phyloP scores from a whole-genome alignment of 1,140 invertebrate species.

The Muscidifurax raptorellus region DNA sequence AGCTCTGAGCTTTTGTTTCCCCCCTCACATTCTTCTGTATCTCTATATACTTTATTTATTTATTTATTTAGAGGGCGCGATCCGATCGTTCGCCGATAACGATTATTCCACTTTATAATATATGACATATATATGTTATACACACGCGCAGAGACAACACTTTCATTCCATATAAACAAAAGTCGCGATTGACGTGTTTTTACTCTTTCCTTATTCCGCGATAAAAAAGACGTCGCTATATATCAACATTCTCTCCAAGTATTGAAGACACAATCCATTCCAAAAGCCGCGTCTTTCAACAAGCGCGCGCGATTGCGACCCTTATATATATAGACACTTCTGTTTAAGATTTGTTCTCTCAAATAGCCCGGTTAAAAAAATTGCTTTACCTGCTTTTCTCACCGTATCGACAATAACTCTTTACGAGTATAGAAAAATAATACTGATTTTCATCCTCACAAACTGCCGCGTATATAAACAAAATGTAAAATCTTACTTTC shows the following conservation, averaged over 20 bases:
- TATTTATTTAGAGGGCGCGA: conserved; percentile 30
- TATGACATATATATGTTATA: neutral
- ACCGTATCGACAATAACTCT: neutral
- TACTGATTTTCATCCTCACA: neutral
- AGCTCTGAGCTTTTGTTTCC: conserved; percentile 10
- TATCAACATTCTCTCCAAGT: conserved; percentile 1
- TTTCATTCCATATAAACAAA: conserved; percentile 42
- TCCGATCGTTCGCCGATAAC: neutral
- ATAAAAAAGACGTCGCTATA: neutral
- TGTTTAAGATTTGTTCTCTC: neutral
- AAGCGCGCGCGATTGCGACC: neutral
- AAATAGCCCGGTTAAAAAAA: too few species aligned
- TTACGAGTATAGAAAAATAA: too few species aligned
- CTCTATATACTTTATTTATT: conserved; percentile 37
- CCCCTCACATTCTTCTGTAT: conserved; percentile 2
- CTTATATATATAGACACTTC: neutral
- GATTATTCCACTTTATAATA: conserved; percentile 18
- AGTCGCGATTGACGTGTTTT: neutral
- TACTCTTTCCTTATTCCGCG: neutral
- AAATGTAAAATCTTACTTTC: too few species aligned
- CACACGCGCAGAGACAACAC: neutral
- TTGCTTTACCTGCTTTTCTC: neutral
- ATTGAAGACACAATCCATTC: conserved; percentile 43
- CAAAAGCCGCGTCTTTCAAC: conserved; percentile 20
- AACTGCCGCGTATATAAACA: neutral